These are phyloP conservation scores for Himalopsyche phryganea DNA, from an alignment of 1,140 invertebrate species.

Conservation along the genomic window DNA sequence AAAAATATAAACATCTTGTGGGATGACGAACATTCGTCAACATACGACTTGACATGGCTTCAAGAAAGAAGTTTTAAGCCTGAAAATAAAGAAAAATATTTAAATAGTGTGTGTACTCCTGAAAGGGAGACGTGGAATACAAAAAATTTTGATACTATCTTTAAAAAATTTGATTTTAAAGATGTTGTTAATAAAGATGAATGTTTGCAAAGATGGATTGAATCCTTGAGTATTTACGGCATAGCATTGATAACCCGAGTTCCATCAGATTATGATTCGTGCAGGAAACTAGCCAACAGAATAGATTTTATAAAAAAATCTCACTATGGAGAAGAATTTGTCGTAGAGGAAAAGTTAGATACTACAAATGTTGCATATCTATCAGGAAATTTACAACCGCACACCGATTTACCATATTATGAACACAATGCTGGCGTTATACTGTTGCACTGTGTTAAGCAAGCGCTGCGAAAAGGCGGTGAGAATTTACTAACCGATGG, in stretches of 20 bases:
- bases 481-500: slow-evolving; percentile 62
- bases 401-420: slow-evolving; percentile 69
- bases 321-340: slow-evolving; percentile 67
- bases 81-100: slow-evolving; percentile 46
- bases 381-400: slow-evolving; percentile 59
- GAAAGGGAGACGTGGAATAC: slow-evolving; percentile 53
- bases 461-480: slow-evolving; percentile 58
- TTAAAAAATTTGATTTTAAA: slow-evolving; percentile 52
- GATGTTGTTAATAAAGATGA: slow-evolving; percentile 50
- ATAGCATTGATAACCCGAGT: slow-evolving; percentile 57
- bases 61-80: slow-evolving; percentile 54
- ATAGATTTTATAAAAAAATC: slow-evolving; percentile 64
- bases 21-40: slow-evolving; percentile 59
- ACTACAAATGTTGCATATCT: slow-evolving; percentile 69
- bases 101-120: slow-evolving; percentile 51
- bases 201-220: slow-evolving; percentile 55
- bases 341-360: slow-evolving; percentile 59
- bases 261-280: slow-evolving; percentile 50
- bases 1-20: slow-evolving; percentile 45
- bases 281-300: slow-evolving; percentile 54
- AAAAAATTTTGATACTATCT: slow-evolving; percentile 49
- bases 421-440: slow-evolving; percentile 67
- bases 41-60: slow-evolving; percentile 56
- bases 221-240: slow-evolving; percentile 57
- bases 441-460: slow-evolving; percentile 63